phyloP scores from a whole-genome alignment of 2,888 invertebrate genomes.

The Amphimallon solstitiale region DNA sequence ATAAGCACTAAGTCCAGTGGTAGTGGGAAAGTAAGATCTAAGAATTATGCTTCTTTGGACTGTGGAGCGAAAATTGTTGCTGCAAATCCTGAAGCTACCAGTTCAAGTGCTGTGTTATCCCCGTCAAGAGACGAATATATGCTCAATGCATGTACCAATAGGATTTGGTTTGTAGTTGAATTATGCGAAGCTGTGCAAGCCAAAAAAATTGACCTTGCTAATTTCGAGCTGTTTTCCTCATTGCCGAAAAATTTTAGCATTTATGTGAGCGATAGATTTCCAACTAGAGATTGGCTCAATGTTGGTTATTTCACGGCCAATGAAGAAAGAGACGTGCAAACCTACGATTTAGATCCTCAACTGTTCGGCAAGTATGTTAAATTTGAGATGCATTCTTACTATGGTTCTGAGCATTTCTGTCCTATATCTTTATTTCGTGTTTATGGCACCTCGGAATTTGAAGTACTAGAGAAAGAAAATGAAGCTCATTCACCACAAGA shows the following conservation, averaged over 20 bases:
- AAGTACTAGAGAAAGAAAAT: conserved; percentile 86
- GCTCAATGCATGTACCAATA: conserved; percentile 93
- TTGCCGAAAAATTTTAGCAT: conserved; percentile 92
- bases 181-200: conserved; percentile 98
- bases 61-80: conserved; percentile 97
- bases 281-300: conserved; percentile 86
- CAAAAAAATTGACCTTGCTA: conserved; percentile 93
- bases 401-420: conserved; percentile 97
- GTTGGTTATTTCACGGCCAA: conserved; percentile 89
- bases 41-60: conserved; percentile 96
- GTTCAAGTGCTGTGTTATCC: conserved; percentile 86
- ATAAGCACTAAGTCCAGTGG: conserved; percentile 65
- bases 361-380: conserved; percentile 90
- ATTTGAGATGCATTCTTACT: conserved; percentile 92
- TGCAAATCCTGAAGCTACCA: conserved; percentile 91
- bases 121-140: conserved; percentile 96
- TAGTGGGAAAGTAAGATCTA: conserved; percentile 76
- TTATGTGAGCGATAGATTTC: conserved; percentile 88
- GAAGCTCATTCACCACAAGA: conserved; percentile 72
- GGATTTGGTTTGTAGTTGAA: conserved; percentile 96
- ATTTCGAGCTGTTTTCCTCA: conserved; percentile 97
- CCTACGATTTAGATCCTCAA: conserved; percentile 82
- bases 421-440: conserved; percentile 95
- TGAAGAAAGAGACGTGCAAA: conserved; percentile 88
- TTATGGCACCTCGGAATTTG: conserved; percentile 93